A percentile compares a stretch with the other conserved stretches of the same genome.
phyloP scores from a whole-genome alignment of 2,113 vertebrate species.

The Crypturellus undulatus region DNA sequence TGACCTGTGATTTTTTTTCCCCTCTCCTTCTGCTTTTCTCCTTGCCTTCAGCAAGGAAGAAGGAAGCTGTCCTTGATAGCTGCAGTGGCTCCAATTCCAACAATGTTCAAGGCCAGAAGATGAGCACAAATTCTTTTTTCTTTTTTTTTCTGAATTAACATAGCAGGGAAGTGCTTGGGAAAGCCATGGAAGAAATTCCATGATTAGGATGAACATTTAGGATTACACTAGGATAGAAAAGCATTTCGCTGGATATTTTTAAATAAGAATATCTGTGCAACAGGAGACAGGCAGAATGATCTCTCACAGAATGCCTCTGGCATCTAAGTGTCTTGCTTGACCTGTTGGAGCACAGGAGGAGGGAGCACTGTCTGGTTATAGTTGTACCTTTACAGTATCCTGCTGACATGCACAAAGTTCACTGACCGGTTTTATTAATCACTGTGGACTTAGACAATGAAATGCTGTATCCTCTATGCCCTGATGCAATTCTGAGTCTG shows the following conservation, averaged over 20 bases:
- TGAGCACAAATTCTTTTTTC: neutral
- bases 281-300: conserved; percentile 14
- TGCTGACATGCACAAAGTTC: conserved; percentile 12
- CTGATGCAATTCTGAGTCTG: neutral
- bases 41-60: neutral
- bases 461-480: neutral
- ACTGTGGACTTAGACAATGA: conserved; percentile 21
- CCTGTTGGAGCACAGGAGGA: conserved; percentile 9
- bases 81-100: neutral
- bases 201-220: neutral
- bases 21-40: neutral
- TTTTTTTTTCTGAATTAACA: neutral
- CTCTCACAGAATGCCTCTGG: conserved; percentile 20
- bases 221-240: neutral
- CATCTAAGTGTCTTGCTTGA: neutral
- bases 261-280: too few species aligned
- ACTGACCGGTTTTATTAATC: neutral
- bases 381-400: neutral
- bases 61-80: neutral
- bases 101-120: neutral
- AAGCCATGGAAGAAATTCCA: neutral
- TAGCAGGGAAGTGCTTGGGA: neutral
- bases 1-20: neutral
- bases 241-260: too few species aligned
- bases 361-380: neutral